These are phyloP conservation scores for Hyla sarda DNA, from an alignment of 2,113 vertebrate species.

Conservation along the genomic window DNA sequence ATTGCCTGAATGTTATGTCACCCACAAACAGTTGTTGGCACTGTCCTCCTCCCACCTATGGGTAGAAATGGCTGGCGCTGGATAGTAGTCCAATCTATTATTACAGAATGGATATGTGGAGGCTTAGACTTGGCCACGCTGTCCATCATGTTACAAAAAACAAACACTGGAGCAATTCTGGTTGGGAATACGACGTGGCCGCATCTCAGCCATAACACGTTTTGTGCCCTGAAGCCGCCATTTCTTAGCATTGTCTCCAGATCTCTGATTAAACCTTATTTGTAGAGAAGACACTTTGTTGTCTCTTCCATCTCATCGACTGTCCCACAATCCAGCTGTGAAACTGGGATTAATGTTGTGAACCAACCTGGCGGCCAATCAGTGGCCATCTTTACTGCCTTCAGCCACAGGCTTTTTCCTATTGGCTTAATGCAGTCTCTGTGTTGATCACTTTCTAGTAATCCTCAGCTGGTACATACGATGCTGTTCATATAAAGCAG, in stretches of 20 bases:
- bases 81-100: not conserved
- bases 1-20: conserved; percentile 24
- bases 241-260: not conserved
- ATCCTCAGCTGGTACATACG: conserved; percentile 3
- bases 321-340: conserved; percentile 9
- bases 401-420: not conserved
- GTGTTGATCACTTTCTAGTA: not conserved
- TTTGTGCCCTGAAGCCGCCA: conserved; percentile 20
- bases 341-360: not conserved
- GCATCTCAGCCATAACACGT: not conserved
- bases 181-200: not conserved
- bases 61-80: conserved; percentile 30
- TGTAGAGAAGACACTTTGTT: not conserved
- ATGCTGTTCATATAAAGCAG: conserved; percentile 2
- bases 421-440: not conserved
- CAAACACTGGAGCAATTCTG: not conserved
- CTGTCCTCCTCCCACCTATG: conserved; percentile 15
- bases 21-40: not conserved
- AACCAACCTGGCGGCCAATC: not conserved
- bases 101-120: not conserved
- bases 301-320: not conserved
- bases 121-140: not conserved
- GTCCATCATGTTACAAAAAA: not conserved
- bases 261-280: not conserved
- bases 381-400: not conserved